These are phyloP conservation scores for Ephialtes manifestator DNA, from an alignment of 2,888 invertebrate genomes.

Conservation along the genomic window DNA sequence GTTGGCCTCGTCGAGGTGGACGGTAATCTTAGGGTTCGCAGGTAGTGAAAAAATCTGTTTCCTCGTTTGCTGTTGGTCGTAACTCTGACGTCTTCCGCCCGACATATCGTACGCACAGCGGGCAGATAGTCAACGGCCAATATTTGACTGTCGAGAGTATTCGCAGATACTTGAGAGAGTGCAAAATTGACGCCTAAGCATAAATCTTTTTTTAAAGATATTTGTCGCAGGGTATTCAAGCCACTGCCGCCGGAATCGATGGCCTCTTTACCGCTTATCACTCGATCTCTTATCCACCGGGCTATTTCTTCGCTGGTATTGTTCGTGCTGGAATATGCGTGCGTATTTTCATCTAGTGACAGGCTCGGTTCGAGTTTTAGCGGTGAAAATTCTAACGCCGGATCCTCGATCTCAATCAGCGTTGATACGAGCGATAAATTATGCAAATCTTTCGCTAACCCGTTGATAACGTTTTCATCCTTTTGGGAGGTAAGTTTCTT, in stretches of 20 bases:
- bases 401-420: conserved; percentile 80
- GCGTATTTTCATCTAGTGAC: conserved; percentile 82
- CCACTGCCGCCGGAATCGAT: conserved; percentile 43
- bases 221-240: conserved; percentile 56
- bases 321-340: conserved; percentile 76
- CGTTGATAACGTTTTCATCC: conserved; percentile 61
- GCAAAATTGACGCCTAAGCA: conserved; percentile 78
- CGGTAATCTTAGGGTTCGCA: conserved; percentile 87
- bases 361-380: conserved; percentile 83
- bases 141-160: conserved; percentile 87
- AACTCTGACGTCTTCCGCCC: conserved; percentile 89
- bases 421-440: conserved; percentile 78
- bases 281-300: conserved; percentile 78
- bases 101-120: conserved; percentile 89
- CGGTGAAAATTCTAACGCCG: conserved; percentile 78
- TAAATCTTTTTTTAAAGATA: conserved; percentile 74
- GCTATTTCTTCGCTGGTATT: conserved; percentile 81
- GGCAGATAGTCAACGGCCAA: conserved; percentile 91
- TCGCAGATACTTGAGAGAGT: conserved; percentile 87
- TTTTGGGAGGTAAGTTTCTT: conserved; percentile 63
- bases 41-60: conserved; percentile 93
- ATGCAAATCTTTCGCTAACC: conserved; percentile 77
- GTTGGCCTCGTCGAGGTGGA: conserved; percentile 74
- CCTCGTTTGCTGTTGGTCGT: conserved; percentile 89
- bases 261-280: conserved; percentile 68